Percentiles rank a stretch among this genome's conserved stretches.
These are phyloP conservation scores for Blomia tropicalis DNA, from an alignment of 2,888 invertebrate species.

Conservation along the genomic window DNA sequence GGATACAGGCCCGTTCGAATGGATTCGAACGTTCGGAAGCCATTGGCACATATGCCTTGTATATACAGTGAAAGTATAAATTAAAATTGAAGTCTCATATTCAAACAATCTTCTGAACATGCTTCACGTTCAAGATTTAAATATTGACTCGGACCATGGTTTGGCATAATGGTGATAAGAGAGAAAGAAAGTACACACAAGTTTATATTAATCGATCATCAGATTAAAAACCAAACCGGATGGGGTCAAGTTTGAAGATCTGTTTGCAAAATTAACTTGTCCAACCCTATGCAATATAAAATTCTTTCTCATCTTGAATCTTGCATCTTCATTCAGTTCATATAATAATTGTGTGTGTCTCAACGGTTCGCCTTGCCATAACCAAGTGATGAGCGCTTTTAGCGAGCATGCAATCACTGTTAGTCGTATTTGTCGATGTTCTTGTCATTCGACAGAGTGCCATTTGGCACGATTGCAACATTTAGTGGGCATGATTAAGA, in stretches of 20 bases:
- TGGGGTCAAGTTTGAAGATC: too few species aligned
- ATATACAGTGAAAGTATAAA: slow-evolving; percentile 4
- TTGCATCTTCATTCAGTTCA: background rate
- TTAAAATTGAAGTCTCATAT: slow-evolving; percentile 4
- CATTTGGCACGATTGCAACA: slow-evolving; percentile 13
- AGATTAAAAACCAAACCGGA: too few species aligned
- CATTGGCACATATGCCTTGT: background rate
- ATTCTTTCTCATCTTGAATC: background rate
- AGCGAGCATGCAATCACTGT: background rate
- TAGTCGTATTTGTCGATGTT: background rate
- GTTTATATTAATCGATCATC: too few species aligned
- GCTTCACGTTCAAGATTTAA: too few species aligned
- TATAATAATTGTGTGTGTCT: background rate
- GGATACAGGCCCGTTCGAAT: background rate
- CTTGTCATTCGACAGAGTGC: background rate
- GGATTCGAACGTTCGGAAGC: background rate
- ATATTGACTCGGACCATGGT: too few species aligned
- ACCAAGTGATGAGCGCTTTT: background rate
- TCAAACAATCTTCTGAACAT: too few species aligned
- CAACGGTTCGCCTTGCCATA: background rate
- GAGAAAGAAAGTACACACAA: too few species aligned
- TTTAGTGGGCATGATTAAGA: background rate
- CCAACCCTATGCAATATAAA: too few species aligned
- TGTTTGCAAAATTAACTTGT: too few species aligned
- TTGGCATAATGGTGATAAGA: too few species aligned